phyloP scores from a whole-genome alignment of 2,113 vertebrate species.

The Cryptomyrus ogoouensis region DNA sequence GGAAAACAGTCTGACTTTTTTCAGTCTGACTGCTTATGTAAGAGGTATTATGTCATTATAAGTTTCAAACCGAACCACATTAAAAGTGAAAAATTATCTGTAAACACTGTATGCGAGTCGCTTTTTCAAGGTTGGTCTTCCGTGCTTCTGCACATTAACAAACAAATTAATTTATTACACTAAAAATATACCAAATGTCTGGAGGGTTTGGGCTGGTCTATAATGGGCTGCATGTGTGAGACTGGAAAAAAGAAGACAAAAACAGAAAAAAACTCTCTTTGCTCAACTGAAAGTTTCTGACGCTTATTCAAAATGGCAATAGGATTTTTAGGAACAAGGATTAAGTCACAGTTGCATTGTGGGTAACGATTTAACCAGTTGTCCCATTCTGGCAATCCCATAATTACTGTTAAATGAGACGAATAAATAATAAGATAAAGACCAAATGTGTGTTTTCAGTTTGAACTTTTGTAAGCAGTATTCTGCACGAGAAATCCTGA shows the following conservation, averaged over 20 bases:
- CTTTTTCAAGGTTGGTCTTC: neutral
- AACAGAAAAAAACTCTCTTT: neutral
- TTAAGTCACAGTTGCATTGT: neutral
- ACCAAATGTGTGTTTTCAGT: neutral
- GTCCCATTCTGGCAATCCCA: neutral
- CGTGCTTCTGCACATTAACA: neutral
- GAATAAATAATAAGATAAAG: neutral
- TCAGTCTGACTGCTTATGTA: neutral
- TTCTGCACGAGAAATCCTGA: neutral
- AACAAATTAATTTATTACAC: neutral
- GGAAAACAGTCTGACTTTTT: neutral
- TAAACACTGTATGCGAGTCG: neutral
- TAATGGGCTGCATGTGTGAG: neutral
- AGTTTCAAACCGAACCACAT: neutral
- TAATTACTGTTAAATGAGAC: neutral
- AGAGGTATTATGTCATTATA: constrained; percentile 1
- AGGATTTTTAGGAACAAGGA: neutral
- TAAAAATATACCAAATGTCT: neutral
- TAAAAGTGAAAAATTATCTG: neutral
- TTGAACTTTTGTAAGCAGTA: neutral
- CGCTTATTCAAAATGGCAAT: neutral
- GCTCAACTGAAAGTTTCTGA: neutral
- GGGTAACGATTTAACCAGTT: neutral
- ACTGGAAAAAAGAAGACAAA: neutral
- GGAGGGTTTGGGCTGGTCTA: neutral